Percentiles rank a stretch among this genome's conserved stretches.
Evolutionary conservation across 2,113 vertebrate genomes (phyloP).

Genomic region (Lophius piscatorius): DNA sequence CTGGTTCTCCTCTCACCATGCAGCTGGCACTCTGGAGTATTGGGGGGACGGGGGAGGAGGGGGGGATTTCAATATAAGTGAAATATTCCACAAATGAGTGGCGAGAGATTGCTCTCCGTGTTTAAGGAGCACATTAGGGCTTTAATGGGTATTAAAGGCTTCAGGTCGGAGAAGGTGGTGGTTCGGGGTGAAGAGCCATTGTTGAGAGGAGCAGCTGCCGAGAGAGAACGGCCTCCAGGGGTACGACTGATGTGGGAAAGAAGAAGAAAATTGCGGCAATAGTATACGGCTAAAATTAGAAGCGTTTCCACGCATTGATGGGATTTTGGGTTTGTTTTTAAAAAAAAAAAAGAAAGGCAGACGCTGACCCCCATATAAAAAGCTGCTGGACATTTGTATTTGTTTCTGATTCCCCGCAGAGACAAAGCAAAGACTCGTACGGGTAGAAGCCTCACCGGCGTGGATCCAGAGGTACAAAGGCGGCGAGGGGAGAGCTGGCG

Average conservation of each 20-base stretch:
- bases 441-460: neutral
- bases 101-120: constrained; percentile 24
- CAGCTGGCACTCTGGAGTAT: constrained; percentile 13
- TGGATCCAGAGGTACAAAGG: constrained; percentile 12
- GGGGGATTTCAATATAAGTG: constrained; percentile 1
- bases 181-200: constrained; percentile 49
- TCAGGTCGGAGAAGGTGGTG: constrained; percentile 31
- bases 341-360: too few species aligned
- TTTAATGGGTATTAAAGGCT: constrained; percentile 45
- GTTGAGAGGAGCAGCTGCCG: constrained; percentile 57
- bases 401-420: neutral
- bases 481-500: constrained; percentile 3
- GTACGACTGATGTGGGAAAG: constrained; percentile 6
- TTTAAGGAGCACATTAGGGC: constrained; percentile 32
- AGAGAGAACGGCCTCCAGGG: constrained; percentile 26
- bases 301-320: constrained; percentile 11
- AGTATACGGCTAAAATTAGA: constrained; percentile 1
- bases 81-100: constrained; percentile 39
- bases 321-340: too few species aligned
- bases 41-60: too few species aligned
- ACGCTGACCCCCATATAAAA: too few species aligned
- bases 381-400: too few species aligned
- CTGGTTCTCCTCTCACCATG: neutral
- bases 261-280: neutral
- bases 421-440: constrained; percentile 27